Base-by-base conservation (phyloP, 2,888 invertebrate genomes). In the Sphaerophoria taeniata region DNA sequence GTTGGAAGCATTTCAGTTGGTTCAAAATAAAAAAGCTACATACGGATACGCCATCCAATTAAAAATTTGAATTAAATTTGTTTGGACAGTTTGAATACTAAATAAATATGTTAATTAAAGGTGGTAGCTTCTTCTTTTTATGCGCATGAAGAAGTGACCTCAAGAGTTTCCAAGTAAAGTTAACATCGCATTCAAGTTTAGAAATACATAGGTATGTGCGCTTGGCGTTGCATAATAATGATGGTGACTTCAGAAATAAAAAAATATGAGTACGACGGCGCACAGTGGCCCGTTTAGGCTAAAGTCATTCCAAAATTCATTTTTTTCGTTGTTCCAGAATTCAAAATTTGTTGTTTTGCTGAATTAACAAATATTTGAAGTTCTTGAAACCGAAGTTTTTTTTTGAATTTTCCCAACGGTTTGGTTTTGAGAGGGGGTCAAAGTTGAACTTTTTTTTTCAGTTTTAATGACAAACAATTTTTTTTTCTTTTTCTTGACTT, bases 21-120 rank as follows among this genome's bases (percentile, higher is more conserved):
- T 65, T 65, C 0, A 65, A 65, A 34, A 47, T 47, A 14, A 16
- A 49, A 53, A 31, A 53, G 2, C 6, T 47, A 24, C 12, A 6
- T n/a, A n/a, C n/a, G n/a, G n/a, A n/a, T 49, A 65, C 49, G 36
- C 65, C 31, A 49, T 16, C 36, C 65, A 65, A 65, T 65, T 65
- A 24, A 36, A 11, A 11, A 3, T 11, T 16, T 49, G 6, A 43
- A 34, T 49, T 47, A 6, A 11, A 43, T 3, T 12, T 43, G 49
- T 63, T 63, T 34, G 14, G 0, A 3, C 34, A 65, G 47, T 47
- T 63, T 45, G 31, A 14, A 63, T 6, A 33, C 34, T 6, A 51
- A 24, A 31, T 3, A 43, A 9, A 43, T 43, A 60, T 39, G 39
- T 39, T 36, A 58, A 60, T 39, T 1, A 9, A 39, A 9, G 6